Conservation (phyloP, 37 sponge, comb jelly and placozoan species). For the Chondrilla cf. caribensis region DNA sequence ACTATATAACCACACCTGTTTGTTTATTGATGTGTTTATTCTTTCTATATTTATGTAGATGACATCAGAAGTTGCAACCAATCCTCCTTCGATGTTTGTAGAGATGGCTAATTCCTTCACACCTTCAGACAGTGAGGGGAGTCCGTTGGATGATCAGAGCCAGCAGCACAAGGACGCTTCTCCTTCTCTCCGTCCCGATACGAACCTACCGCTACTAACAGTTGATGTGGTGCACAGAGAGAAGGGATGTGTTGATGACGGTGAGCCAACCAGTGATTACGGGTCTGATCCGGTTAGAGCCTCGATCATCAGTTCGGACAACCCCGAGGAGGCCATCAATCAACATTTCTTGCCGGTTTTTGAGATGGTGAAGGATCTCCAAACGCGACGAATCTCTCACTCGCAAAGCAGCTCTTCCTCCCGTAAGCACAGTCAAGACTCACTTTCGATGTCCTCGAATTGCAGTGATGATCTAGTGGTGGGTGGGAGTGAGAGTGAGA, state of each 20-base stretch:
- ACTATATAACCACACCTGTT: too few relatives aligned
- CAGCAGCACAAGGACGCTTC: too few relatives aligned
- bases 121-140: neutral
- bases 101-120: neutral
- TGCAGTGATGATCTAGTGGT: neutral
- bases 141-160: too few relatives aligned
- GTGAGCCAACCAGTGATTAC: neutral
- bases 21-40: too few relatives aligned
- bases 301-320: slow-evolving; percentile 9
- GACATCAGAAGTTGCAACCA: neutral
- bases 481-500: neutral
- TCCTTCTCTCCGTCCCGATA: too few relatives aligned
- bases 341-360: neutral
- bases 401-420: neutral
- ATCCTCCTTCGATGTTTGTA: neutral
- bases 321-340: neutral
- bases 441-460: neutral
- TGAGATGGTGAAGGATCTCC: neutral
- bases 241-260: neutral
- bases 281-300: slow-evolving; percentile 10
- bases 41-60: neutral
- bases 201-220: too few relatives aligned
- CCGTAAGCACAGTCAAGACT: neutral
- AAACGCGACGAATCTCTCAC: neutral
- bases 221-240: neutral